A percentile compares a stretch with the other conserved stretches of the same genome.
Evolutionary conservation across 2,888 invertebrate species (phyloP).

Genomic region (Tryphoninae sp.): DNA sequence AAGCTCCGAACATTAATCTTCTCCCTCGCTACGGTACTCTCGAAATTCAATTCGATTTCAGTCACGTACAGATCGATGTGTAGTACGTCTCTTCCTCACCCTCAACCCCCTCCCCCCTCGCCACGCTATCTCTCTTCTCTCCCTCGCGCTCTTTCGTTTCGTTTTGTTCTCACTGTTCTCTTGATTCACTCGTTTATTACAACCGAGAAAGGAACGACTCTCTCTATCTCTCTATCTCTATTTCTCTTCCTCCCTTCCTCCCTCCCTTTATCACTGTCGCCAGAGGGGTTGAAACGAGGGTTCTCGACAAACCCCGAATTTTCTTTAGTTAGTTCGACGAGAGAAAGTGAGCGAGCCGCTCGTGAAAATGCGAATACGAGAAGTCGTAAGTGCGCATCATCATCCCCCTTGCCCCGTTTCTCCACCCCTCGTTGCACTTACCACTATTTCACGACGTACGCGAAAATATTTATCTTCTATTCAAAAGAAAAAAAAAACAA

Average conservation of each 20-base stretch:
- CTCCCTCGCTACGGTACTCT: conserved; percentile 37
- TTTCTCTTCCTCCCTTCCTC: background rate
- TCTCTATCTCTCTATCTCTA: conserved; percentile 25
- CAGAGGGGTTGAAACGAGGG: conserved; percentile 30
- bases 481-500: background rate
- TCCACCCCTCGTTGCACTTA: background rate
- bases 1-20: conserved; percentile 51
- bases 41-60: conserved; percentile 60
- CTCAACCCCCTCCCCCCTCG: background rate
- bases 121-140: background rate
- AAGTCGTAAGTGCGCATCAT: background rate
- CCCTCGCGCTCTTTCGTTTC: conserved; percentile 19
- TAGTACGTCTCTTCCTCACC: conserved; percentile 16
- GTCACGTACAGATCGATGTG: conserved; percentile 53
- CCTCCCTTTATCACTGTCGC: background rate
- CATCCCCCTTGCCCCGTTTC: background rate
- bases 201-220: conserved; percentile 33
- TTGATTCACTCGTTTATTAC: conserved; percentile 55
- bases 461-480: conserved; percentile 44
- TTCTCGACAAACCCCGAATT: conserved; percentile 34
- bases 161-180: conserved; percentile 46
- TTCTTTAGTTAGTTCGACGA: conserved; percentile 31
- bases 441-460: background rate
- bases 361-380: conserved; percentile 43
- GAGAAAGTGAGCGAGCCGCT: conserved; percentile 19